Evolutionary conservation across 2,113 vertebrate species (phyloP).

Genomic region (Pristiophorus japonicus): DNA sequence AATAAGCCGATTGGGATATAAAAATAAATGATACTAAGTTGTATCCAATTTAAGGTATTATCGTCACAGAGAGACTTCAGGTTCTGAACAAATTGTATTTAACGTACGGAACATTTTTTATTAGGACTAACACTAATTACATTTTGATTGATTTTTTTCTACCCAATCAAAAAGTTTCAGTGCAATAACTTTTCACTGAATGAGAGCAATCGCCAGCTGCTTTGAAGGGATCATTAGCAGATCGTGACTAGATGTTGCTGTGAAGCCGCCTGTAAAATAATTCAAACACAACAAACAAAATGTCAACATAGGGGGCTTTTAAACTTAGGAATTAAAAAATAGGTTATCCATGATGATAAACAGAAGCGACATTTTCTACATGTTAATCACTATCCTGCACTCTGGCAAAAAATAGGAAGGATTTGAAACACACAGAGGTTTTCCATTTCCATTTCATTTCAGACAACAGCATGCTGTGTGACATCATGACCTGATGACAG

Average conservation of each 20-base stretch:
- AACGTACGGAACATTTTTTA: not conserved
- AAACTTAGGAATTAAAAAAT: not conserved
- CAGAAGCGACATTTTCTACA: not conserved
- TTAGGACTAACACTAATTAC: not conserved
- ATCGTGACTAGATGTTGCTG: not conserved
- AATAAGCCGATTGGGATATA: not conserved
- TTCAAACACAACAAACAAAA: no score
- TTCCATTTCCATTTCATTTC: constrained; percentile 9
- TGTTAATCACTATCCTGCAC: not conserved
- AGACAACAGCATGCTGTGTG: not conserved
- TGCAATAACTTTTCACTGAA: not conserved
- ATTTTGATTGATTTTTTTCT: not conserved
- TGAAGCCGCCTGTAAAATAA: not conserved
- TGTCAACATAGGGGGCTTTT: not conserved
- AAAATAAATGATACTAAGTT: not conserved
- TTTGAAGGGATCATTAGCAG: not conserved
- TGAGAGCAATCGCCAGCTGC: not conserved
- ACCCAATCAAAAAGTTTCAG: not conserved
- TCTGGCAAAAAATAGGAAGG: not conserved
- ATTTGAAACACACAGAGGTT: not conserved
- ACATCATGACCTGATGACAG: not conserved
- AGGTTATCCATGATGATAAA: not conserved
- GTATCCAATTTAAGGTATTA: constrained; percentile 11
- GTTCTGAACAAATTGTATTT: not conserved
- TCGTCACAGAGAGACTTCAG: not conserved